These are phyloP conservation scores for Caradrina kadenii DNA, from an alignment of 2,888 invertebrate species.

Conservation along the genomic window DNA sequence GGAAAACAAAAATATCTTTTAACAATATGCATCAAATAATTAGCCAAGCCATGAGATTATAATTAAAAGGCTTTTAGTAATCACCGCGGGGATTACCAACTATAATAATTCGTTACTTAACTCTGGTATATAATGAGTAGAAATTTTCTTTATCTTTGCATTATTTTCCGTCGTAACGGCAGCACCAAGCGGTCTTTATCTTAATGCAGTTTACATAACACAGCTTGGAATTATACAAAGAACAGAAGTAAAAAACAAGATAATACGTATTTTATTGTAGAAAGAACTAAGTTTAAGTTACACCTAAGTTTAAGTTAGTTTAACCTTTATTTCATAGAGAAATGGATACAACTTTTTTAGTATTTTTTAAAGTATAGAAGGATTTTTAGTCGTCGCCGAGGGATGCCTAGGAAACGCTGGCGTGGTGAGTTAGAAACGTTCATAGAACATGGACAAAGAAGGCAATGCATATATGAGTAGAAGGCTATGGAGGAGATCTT, in stretches of 20 bases:
- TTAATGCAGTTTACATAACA: conserved; percentile 61
- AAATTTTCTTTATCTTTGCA: conserved; percentile 14
- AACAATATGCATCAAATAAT: background rate
- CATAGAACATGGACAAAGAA: too few species aligned
- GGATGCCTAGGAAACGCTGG: too few species aligned
- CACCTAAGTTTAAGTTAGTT: conserved; percentile 12
- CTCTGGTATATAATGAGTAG: conserved; percentile 23
- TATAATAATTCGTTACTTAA: conserved; percentile 13
- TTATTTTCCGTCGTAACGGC: conserved; percentile 21
- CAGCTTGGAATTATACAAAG: conserved; percentile 27
- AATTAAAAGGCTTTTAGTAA: background rate
- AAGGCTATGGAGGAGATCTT: too few species aligned
- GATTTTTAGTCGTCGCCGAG: too few species aligned
- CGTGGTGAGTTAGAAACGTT: background rate
- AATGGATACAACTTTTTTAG: conserved; percentile 5
- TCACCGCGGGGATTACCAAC: background rate
- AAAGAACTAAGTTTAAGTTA: conserved; percentile 21
- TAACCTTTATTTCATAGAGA: conserved; percentile 14
- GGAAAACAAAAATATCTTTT: too few species aligned
- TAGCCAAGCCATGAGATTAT: background rate
- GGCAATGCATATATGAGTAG: too few species aligned
- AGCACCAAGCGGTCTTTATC: conserved; percentile 56
- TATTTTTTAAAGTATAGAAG: background rate
- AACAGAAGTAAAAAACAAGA: conserved; percentile 13
- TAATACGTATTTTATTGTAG: conserved; percentile 21